These are phyloP conservation scores for Lathamus discolor DNA, from an alignment of 2,113 vertebrate species.

Conservation along the genomic window DNA sequence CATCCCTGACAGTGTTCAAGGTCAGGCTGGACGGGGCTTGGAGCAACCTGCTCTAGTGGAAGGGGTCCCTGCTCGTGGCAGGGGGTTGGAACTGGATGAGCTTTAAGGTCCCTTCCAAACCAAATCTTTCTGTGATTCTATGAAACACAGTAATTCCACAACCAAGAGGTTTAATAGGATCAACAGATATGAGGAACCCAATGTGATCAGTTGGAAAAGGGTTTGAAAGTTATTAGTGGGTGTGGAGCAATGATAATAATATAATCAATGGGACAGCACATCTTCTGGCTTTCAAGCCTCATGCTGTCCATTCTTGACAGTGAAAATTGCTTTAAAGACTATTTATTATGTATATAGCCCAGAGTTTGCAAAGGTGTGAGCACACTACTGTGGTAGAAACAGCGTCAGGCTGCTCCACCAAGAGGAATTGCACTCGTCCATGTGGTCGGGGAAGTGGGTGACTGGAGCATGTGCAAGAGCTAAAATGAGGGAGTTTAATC, in stretches of 20 bases:
- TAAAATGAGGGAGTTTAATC: background rate
- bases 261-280: background rate
- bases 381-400: background rate
- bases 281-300: background rate
- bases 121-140: background rate
- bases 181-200: background rate
- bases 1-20: background rate
- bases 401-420: background rate
- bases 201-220: background rate
- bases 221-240: background rate
- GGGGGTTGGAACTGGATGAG: background rate
- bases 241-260: background rate
- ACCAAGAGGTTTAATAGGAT: background rate
- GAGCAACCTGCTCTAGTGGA: background rate
- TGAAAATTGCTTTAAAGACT: background rate
- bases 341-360: background rate
- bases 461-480: background rate
- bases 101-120: background rate
- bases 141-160: background rate
- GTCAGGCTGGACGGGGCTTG: background rate
- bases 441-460: background rate
- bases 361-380: background rate
- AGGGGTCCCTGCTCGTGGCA: background rate
- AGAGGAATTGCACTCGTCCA: accelerated
- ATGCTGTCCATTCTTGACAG: background rate